These are phyloP conservation scores for Eupithecia dodoneata DNA, from an alignment of 2,888 invertebrate genomes.

Conservation along the genomic window DNA sequence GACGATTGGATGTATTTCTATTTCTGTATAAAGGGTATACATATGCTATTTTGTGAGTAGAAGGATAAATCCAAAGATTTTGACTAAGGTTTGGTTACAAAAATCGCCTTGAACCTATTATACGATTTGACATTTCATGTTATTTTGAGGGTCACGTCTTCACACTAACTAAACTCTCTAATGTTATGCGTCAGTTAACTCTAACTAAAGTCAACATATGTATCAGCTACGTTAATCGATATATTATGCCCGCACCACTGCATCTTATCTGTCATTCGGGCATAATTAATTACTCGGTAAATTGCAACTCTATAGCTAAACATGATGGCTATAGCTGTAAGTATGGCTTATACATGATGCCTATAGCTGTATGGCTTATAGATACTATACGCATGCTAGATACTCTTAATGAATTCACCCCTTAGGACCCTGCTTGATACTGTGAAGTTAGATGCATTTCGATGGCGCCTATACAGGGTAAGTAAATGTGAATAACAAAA, in stretches of 20 bases:
- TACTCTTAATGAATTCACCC: not conserved
- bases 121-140: not conserved
- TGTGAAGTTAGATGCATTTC: not conserved
- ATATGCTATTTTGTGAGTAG: not conserved
- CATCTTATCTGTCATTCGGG: conserved; percentile 80
- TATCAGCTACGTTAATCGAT: conserved; percentile 27
- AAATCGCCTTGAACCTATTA: not conserved
- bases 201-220: not conserved
- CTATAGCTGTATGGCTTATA: not conserved
- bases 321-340: conserved; percentile 7
- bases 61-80: not conserved
- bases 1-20: not conserved
- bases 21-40: not conserved
- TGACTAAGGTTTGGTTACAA: not conserved
- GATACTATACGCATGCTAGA: not conserved
- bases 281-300: conserved; percentile 79
- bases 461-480: not conserved
- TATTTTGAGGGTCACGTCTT: not conserved
- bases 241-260: conserved; percentile 58
- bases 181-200: not conserved
- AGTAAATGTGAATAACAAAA: not conserved
- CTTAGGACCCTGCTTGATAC: not conserved
- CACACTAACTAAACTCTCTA: not conserved
- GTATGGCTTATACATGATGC: not conserved
- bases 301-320: conserved; percentile 51